Evolutionary conservation across 2,113 vertebrate species (phyloP), one percentile per base, ranked within the genome.

Genomic region (Eptesicus fuscus): DNA sequence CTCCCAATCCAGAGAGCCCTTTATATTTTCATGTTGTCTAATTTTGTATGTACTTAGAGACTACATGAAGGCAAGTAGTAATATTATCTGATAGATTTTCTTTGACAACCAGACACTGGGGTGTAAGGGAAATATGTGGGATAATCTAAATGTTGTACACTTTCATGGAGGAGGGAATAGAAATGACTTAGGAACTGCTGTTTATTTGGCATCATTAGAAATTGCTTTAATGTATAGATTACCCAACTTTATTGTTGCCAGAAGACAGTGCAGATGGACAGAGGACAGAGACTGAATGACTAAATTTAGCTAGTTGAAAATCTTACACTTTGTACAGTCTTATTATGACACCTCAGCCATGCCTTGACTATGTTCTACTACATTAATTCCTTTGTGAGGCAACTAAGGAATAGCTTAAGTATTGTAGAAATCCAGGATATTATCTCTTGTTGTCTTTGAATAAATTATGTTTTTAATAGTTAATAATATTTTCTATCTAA

Each of bases 271-370:
- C 76, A 30, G 47, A 56, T 77, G 17, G 28, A 86, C 35, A 79
- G 40, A 82, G 35, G 35, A n/a, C 56, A 35, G 73, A 90, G 37
- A 91, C 9, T 89, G 32, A 93, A 67, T 78, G 63, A 53, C 23
- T 84, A 85, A 73, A 88, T 88, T 94, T 78, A 92, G 78, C 51
- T 94, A 25, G 56, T 85, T 91, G 47, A 59, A 95, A 97, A 89
- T 51, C 30, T 51, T 87, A 61, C 10, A 63, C 28, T 94, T 79
- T 84, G 18, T 37, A 71, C 23, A 67, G 32, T 76, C 85, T 83
- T 80, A 95, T 82, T 89, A 37, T 71, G 63, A 94, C 4, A 74
- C 35, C 37, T 90, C 40, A 84, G 65, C n/a, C 78, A 61, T 79
- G 90, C 85, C 71, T 94, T 92, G 28, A 94, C 61, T 83, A n/a